phyloP scores from a whole-genome alignment of 2,888 invertebrate genomes.

The Cheilosia pagana region DNA sequence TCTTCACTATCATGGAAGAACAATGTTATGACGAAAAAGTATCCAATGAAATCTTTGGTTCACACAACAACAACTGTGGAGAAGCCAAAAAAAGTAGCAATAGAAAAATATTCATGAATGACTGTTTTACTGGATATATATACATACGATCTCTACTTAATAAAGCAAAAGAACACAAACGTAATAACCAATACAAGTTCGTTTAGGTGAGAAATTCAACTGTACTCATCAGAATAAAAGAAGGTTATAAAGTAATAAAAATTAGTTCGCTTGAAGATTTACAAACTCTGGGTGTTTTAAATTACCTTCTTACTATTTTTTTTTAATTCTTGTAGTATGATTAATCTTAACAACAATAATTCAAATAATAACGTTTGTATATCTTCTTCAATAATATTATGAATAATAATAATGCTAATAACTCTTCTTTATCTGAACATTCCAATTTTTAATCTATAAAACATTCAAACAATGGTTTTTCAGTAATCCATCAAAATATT shows the following conservation, averaged over 20 bases:
- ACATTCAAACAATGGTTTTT: slow-evolving; percentile 5
- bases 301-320: background rate
- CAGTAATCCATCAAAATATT: no score
- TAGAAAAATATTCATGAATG: slow-evolving; percentile 31
- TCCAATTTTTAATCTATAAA: slow-evolving; percentile 31
- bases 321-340: background rate
- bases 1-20: background rate
- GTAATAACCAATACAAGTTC: slow-evolving; percentile 23
- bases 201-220: slow-evolving; percentile 32
- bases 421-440: slow-evolving; percentile 5
- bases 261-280: slow-evolving; percentile 24
- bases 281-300: background rate
- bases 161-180: slow-evolving; percentile 34
- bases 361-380: no score
- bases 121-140: background rate
- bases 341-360: no score
- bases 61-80: slow-evolving; percentile 5
- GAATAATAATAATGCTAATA: background rate
- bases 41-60: background rate
- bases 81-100: slow-evolving; percentile 5
- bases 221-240: slow-evolving; percentile 30
- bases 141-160: slow-evolving; percentile 12
- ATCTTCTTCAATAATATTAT: no score
- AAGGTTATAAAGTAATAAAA: slow-evolving; percentile 34
- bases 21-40: background rate